Evolutionary conservation across 2,888 invertebrate species (phyloP), one percentile per base, ranked within the genome.

Genomic region (Parochlus steinenii): DNA sequence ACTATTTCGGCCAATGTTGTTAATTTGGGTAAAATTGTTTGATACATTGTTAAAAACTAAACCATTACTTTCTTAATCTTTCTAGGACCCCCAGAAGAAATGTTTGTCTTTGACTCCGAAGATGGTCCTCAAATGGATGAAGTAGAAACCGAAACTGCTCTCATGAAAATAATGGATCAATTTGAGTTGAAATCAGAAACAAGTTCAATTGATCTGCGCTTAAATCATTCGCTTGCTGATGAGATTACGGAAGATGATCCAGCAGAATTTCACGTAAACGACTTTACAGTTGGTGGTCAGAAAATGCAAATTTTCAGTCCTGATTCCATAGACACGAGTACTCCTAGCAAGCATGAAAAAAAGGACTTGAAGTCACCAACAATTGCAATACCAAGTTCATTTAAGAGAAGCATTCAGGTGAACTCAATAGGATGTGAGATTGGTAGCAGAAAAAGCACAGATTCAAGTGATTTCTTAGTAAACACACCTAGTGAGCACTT

Each of bases 31-130:
- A n/a, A n/a, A n/a, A n/a, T n/a, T n/a, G n/a, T n/a, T n/a, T n/a
- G n/a, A n/a, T n/a, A n/a, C n/a, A n/a, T n/a, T n/a, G n/a, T n/a
- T n/a, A n/a, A n/a, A n/a, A n/a, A n/a, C n/a, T n/a, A n/a, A n/a
- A n/a, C n/a, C n/a, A n/a, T n/a, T n/a, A n/a, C n/a, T n/a, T n/a
- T n/a, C n/a, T n/a, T n/a, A n/a, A n/a, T n/a, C n/a, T n/a, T n/a
- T n/a, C n/a, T n/a, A n/a, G n/a, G n/a, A n/a, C n/a, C n/a, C n/a
- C 46, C 51, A 6, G 71, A 76, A 44, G 72, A 72, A 42, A 69
- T 83, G 25, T 82, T 76, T 47, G 69, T 71, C 40, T 78, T 82
- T 51, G 85, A 86, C 47, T 67, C 67, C 19, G 77, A 78, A 41
- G 61, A 72, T 19, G 31, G 35, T 30, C 27, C 19, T 22, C 8